Evolutionary conservation across 1,140 invertebrate species (phyloP).

Genomic region (Caerostris extrusa): DNA sequence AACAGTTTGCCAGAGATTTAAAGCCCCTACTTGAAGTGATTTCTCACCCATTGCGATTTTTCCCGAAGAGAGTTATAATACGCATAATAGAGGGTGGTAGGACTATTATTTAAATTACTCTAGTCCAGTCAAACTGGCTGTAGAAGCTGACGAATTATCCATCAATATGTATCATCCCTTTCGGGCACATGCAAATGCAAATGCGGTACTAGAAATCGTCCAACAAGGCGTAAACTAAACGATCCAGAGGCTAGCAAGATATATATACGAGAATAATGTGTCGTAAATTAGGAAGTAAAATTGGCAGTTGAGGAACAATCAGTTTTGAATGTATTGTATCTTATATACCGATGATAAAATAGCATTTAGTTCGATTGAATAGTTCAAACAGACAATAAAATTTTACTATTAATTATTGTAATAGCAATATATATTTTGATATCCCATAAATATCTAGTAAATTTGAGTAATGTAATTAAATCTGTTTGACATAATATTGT

Average conservation of each 20-base stretch:
- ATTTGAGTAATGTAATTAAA: too few species aligned
- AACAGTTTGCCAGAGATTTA: constrained; percentile 54
- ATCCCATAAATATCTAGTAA: too few species aligned
- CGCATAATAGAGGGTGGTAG: neutral
- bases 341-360: too few species aligned
- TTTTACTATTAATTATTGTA: too few species aligned
- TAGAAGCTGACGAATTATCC: neutral
- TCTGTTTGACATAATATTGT: too few species aligned
- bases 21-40: neutral
- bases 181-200: neutral
- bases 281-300: neutral
- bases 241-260: neutral
- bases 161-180: constrained; percentile 12
- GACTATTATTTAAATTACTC: constrained; percentile 42
- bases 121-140: neutral
- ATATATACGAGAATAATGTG: neutral
- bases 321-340: neutral
- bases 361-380: too few species aligned
- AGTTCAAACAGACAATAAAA: too few species aligned
- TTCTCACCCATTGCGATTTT: constrained; percentile 33
- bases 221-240: constrained; percentile 1
- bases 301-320: neutral
- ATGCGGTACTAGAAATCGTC: neutral
- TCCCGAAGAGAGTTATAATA: neutral
- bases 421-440: too few species aligned